Evolutionary conservation across 2,113 vertebrate genomes (phyloP).

Genomic region (Cheirogaleus medius): DNA sequence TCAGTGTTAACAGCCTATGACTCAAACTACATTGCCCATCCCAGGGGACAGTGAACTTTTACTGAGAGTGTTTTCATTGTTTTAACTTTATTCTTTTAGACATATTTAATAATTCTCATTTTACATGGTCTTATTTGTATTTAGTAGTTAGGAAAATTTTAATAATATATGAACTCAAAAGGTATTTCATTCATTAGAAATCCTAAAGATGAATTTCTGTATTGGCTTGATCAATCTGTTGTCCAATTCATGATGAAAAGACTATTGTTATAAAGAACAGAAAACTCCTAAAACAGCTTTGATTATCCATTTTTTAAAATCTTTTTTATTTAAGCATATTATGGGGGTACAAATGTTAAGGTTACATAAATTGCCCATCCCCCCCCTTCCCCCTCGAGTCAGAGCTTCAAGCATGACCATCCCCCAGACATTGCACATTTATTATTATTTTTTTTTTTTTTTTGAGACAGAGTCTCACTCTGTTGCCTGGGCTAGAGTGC

Average conservation of each 20-base stretch:
- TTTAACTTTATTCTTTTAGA: not conserved
- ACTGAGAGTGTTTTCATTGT: not conserved
- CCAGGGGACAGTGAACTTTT: not conserved
- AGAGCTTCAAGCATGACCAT: too few species aligned
- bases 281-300: not conserved
- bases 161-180: not conserved
- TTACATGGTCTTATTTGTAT: not conserved
- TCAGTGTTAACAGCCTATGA: slow-evolving; percentile 34
- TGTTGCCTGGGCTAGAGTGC: too few species aligned
- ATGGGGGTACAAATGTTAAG: too few species aligned
- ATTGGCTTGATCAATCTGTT: not conserved
- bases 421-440: too few species aligned
- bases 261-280: not conserved
- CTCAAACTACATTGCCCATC: slow-evolving; percentile 30
- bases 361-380: too few species aligned
- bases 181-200: not conserved
- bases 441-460: too few species aligned
- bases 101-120: not conserved
- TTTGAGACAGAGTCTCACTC: too few species aligned
- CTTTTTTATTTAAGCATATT: too few species aligned
- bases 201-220: not conserved
- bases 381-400: too few species aligned
- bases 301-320: not conserved
- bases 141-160: not conserved
- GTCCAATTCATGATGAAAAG: not conserved